A percentile compares a stretch with the other conserved stretches of the same genome.
These are phyloP conservation scores for Pampusana beccarii DNA, from an alignment of 2,113 vertebrate species.

Conservation along the genomic window DNA sequence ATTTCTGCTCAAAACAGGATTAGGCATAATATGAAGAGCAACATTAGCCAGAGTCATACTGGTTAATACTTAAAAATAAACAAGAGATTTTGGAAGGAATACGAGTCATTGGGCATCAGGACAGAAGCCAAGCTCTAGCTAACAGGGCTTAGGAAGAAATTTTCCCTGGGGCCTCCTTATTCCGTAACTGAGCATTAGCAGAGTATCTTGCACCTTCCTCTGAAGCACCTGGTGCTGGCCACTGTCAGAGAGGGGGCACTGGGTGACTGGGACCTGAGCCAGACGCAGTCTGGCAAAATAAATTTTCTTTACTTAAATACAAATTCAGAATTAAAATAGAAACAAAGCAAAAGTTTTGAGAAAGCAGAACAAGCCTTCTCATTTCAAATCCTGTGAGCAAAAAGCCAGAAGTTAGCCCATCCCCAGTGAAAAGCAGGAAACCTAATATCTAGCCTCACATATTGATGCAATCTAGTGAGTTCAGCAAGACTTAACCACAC, in stretches of 20 bases:
- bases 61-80: conserved; percentile 49
- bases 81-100: background rate
- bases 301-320: background rate
- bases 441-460: background rate
- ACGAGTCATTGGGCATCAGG: conserved; percentile 10
- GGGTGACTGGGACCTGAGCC: background rate
- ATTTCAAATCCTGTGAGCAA: background rate
- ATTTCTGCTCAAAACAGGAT: conserved; percentile 31
- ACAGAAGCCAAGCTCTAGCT: conserved; percentile 14
- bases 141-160: background rate
- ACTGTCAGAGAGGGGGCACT: background rate
- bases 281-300: background rate
- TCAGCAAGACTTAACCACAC: background rate
- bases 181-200: background rate
- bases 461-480: background rate
- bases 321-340: background rate
- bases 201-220: background rate
- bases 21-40: conserved; percentile 4
- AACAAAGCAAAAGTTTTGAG: background rate
- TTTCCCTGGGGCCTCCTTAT: background rate
- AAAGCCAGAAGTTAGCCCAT: background rate
- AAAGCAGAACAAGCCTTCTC: background rate
- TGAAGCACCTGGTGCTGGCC: background rate
- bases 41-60: background rate
- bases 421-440: background rate